Conservation (phyloP, 2,113 vertebrate species). For the Synchiropus splendidus region DNA sequence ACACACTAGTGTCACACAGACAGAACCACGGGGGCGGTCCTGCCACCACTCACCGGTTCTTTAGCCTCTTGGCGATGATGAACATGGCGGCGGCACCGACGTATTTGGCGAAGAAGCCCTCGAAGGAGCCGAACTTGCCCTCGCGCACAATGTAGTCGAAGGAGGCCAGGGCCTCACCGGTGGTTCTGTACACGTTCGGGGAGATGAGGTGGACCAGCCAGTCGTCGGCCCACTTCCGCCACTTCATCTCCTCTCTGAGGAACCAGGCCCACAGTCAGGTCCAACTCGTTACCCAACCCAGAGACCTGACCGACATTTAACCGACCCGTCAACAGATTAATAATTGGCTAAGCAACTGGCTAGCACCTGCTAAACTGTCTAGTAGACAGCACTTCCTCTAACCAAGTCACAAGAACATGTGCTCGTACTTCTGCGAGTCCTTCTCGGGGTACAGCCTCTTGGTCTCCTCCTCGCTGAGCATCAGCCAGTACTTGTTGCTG, state of each 20-base stretch:
- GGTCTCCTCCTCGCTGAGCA: conserved; percentile 77
- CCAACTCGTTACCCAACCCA: neutral
- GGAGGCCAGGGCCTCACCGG: conserved; percentile 80
- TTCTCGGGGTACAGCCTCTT: conserved; percentile 69
- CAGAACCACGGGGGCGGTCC: too few species aligned
- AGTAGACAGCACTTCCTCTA: too few species aligned
- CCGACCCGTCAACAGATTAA: neutral
- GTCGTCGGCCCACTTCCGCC: conserved; percentile 90
- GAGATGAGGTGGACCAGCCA: conserved; percentile 97
- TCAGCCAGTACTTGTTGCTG: conserved; percentile 95
- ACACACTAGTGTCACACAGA: too few species aligned
- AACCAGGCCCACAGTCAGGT: neutral
- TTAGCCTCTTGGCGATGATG: conserved; percentile 82
- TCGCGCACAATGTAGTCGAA: conserved; percentile 96
- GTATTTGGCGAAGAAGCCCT: conserved; percentile 90
- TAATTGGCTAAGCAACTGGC: too few species aligned
- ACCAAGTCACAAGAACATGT: too few species aligned
- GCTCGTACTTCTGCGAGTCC: conserved; percentile 77
- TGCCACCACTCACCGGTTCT: conserved; percentile 70
- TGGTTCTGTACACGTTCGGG: conserved; percentile 90
- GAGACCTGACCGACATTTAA: neutral
- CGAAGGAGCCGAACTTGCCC: conserved; percentile 81
- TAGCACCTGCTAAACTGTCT: too few species aligned
- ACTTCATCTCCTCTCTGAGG: conserved; percentile 91
- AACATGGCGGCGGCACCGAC: conserved; percentile 89